Evolutionary conservation across 35 echinoderm and acorn worm genomes (phyloP).

Genomic region (Anneissia japonica): DNA sequence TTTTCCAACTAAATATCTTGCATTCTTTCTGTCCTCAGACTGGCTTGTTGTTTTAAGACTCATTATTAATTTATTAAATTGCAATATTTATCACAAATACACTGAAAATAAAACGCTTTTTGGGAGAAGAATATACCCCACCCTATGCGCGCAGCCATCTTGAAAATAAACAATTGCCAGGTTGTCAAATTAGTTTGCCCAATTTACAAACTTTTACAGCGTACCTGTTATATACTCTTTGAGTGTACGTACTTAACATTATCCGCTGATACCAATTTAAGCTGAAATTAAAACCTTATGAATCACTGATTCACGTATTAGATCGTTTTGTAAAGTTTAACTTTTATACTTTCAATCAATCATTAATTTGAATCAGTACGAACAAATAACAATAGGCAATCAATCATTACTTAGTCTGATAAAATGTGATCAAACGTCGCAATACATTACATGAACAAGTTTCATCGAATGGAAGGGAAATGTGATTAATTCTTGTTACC

Average conservation of each 20-base stretch:
- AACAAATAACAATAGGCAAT: no score
- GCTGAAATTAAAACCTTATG: no score
- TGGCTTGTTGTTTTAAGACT: not conserved
- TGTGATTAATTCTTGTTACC: not conserved
- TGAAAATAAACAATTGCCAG: not conserved
- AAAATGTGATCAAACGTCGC: no score
- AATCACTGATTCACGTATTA: no score
- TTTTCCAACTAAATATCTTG: slow-evolving; percentile 60
- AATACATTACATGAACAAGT: no score
- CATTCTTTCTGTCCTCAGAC: not conserved
- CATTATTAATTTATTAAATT: not conserved
- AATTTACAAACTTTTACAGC: not conserved
- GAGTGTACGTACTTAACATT: no score
- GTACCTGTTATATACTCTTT: no score
- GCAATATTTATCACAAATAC: not conserved
- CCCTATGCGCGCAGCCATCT: not conserved
- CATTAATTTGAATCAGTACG: no score
- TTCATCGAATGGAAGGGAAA: not conserved
- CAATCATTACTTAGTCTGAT: no score
- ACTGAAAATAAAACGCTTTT: not conserved
- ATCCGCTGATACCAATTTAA: no score
- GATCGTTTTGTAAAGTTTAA: no score
- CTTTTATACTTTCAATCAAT: no score
- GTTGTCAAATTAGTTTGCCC: not conserved
- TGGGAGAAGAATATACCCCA: not conserved